These are phyloP conservation scores for Gobius niger DNA, from an alignment of 2,113 vertebrate species.

Conservation along the genomic window DNA sequence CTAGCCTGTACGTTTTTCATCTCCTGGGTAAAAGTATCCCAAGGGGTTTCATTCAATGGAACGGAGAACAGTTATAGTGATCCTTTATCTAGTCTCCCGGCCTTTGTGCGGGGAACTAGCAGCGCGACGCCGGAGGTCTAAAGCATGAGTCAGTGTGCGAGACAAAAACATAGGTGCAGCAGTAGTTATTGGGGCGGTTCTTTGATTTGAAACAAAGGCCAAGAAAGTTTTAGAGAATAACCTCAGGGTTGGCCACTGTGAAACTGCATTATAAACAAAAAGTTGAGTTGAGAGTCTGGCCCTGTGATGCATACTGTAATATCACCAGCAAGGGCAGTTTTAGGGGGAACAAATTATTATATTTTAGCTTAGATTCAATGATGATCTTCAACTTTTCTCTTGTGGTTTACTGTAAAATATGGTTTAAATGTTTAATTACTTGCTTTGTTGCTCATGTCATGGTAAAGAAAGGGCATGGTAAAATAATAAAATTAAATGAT, in stretches of 20 bases:
- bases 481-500: background rate
- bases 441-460: background rate
- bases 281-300: background rate
- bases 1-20: slow-evolving; percentile 60
- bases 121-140: slow-evolving; percentile 37
- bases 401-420: background rate
- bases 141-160: slow-evolving; percentile 6
- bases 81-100: slow-evolving; percentile 51
- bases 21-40: slow-evolving; percentile 53
- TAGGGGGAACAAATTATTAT: too few relatives aligned
- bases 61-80: slow-evolving; percentile 55
- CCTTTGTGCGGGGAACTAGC: slow-evolving; percentile 47
- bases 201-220: background rate
- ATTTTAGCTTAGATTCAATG: too few relatives aligned
- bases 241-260: background rate
- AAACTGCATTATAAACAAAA: background rate
- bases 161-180: background rate
- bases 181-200: background rate
- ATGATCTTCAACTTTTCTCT: too few relatives aligned
- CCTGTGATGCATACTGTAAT: background rate
- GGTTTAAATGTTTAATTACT: background rate
- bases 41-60: slow-evolving; percentile 60
- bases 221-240: background rate
- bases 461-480: background rate
- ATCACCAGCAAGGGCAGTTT: background rate